Base-by-base conservation (phyloP, 2,888 invertebrate species). In the Ctena decussata region DNA sequence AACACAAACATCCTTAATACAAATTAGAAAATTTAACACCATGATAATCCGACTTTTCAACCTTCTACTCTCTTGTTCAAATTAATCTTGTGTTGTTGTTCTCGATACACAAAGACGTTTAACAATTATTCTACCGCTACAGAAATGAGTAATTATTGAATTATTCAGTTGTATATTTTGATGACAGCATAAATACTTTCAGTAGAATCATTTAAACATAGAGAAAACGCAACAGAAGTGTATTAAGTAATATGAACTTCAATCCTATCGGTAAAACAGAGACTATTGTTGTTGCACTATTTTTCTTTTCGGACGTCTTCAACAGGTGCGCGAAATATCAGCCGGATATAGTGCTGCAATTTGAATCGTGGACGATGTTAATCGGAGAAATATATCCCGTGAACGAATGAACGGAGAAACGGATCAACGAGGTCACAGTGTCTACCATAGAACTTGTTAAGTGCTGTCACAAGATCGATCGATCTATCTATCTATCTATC, bases 251-350 rank as follows among this genome's bases (percentile, higher is more conserved):
- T 6, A 11, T n/a, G 11, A 11, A 12, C 6, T 53, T 53, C 5
- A 53, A 53, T 53, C 5, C 21, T 11, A 6, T 53, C 53, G 6
- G 5, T 24, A 24, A 53, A n/a, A 27, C 27, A 11, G 6, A 5
- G 18, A 11, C n/a, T n/a, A n/a, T n/a, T n/a, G n/a, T n/a, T n/a
- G n/a, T n/a, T 21, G 44, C 39, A 72, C 72, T 72, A 72, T 2
- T 27, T 41, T 8, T 24, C 44, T 39, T 27, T n/a, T 65, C 65
- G 65, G 35, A 65, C 12, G 32, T 18, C 18, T 35, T 65, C 72
- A 72, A 72, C 72, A 72, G 72, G 72, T 72, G 72, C 72, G 44
- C 44, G 72, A 27, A 41, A n/a, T 72, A 72, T 72, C 8, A 1
- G 72, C 72, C 72, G 72, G 72, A 72, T 21, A 72, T 72, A n/a